phyloP scores from a whole-genome alignment of 1,140 invertebrate species.

The Drosophila pandora region DNA sequence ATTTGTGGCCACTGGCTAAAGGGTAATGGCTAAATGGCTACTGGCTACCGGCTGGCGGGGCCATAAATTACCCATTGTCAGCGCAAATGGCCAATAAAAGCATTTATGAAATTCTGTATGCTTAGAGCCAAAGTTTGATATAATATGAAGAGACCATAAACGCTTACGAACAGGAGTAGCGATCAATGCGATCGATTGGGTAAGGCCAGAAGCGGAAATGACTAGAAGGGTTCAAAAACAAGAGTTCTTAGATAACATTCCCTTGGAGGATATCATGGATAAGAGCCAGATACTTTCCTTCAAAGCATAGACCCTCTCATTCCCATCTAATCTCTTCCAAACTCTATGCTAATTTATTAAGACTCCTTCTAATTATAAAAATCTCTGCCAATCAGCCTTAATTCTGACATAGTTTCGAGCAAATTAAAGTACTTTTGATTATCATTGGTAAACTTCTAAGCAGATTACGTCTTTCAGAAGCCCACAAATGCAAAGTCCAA shows the following conservation, averaged over 20 bases:
- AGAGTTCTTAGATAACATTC: not conserved
- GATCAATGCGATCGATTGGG: constrained; percentile 15
- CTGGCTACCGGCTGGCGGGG: constrained; percentile 3
- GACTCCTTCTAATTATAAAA: not conserved
- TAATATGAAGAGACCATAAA: constrained; percentile 77
- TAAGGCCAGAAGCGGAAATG: constrained; percentile 41
- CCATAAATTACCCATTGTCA: constrained; percentile 74
- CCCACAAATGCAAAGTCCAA: constrained; percentile 15
- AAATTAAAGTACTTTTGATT: constrained; percentile 21
- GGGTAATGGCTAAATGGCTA: constrained; percentile 2
- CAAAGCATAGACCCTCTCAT: too few species aligned
- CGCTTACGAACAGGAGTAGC: constrained; percentile 52
- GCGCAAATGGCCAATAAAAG: constrained; percentile 59
- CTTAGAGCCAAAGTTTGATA: constrained; percentile 76
- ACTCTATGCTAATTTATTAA: not conserved
- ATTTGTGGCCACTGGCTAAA: constrained; percentile 61
- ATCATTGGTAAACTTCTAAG: constrained; percentile 7
- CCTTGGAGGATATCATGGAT: not conserved
- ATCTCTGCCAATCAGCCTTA: constrained; percentile 6
- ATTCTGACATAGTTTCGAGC: not conserved
- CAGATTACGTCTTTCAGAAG: constrained; percentile 9
- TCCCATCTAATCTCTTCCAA: not conserved
- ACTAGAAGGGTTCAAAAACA: constrained; percentile 11
- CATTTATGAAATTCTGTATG: constrained; percentile 61
- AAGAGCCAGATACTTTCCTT: too few species aligned